Percentiles rank a stretch among this genome's conserved stretches.
phyloP scores from a whole-genome alignment of 2,797 vertebrate species.

The Hoplostethus atlanticus region DNA sequence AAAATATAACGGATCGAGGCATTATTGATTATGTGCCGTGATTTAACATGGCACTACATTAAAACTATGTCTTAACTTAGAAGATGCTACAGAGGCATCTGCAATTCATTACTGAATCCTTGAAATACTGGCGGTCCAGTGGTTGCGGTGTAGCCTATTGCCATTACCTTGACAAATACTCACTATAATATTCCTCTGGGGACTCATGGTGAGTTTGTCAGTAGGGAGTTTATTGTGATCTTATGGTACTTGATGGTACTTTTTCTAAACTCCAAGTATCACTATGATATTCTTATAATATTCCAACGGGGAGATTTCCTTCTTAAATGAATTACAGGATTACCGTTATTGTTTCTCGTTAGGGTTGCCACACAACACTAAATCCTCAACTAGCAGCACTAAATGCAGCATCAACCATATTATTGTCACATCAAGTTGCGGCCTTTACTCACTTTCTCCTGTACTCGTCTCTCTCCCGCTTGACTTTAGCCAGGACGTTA shows the following conservation, averaged over 20 bases:
- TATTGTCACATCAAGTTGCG: neutral
- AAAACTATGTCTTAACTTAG: neutral
- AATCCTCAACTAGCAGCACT: too few relatives aligned
- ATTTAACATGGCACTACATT: constrained; percentile 19
- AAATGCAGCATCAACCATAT: neutral
- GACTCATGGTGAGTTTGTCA: neutral
- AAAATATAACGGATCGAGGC: neutral
- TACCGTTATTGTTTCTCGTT: too few relatives aligned
- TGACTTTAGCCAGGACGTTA: constrained; percentile 93
- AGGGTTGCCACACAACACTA: too few relatives aligned
- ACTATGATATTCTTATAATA: too few relatives aligned
- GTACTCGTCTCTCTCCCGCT: constrained; percentile 91
- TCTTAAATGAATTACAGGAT: too few relatives aligned
- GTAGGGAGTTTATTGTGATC: too few relatives aligned
- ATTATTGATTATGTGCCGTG: constrained; percentile 21
- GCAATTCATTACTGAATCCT: constrained; percentile 79
- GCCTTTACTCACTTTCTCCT: constrained; percentile 82
- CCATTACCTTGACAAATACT: constrained; percentile 56
- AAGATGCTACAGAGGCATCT: constrained; percentile 65
- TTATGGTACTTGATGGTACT: too few relatives aligned
- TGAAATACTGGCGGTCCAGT: constrained; percentile 46
- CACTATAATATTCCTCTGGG: neutral
- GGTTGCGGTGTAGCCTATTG: constrained; percentile 49
- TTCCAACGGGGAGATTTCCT: too few relatives aligned
- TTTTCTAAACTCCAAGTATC: too few relatives aligned